Base-by-base conservation (phyloP, 2,888 invertebrate species). In the Lycia hirtaria region DNA sequence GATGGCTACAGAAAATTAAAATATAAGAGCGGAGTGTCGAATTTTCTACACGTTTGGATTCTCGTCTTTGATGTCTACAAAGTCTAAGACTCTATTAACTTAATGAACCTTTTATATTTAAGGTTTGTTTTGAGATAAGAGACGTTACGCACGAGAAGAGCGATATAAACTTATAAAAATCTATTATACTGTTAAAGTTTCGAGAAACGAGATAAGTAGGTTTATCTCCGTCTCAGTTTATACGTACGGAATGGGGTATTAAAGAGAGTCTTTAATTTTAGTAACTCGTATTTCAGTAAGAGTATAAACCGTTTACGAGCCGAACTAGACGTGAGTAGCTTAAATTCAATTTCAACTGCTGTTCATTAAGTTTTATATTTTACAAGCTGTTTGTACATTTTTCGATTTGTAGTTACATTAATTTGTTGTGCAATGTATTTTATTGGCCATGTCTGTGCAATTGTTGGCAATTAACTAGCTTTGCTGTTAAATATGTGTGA, bases 261-360 rank as follows among this genome's bases (percentile, higher is more conserved):
- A 84, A 83, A 79, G 72, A 69, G 65, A 73, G 75, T 78, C 73
- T 78, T 80, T 80, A 82, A 82, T 81, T 83, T 81, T 76, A 80
- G 75, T 77, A 77, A 77, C 76, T 74, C 77, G 78, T 79, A 76
- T 81, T 83, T 83, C 78, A 82, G 80, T 78, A 77, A 75, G 72
- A 72, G 74, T 73, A 76, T 83, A 83, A 85, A 85, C 78, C 75
- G 74, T 85, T 86, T 85, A 86, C 83, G 84, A 81, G 75, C 68
- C 71, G 77, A 67, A 76, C 75, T 72, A 74, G 72, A 85, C 86
- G 85, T 85, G 82, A 80, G 80, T 72, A 69, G 83, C 75, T 80
- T 83, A 76, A 76, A 83, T 81, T 80, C 77, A 76, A 78, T 81
- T 80, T 71, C 64, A 67, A 66, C 56, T 51, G 62, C 60, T 50